Evolutionary conservation across 2,888 invertebrate genomes (phyloP).

Genomic region (Yponomeuta cagnagella): DNA sequence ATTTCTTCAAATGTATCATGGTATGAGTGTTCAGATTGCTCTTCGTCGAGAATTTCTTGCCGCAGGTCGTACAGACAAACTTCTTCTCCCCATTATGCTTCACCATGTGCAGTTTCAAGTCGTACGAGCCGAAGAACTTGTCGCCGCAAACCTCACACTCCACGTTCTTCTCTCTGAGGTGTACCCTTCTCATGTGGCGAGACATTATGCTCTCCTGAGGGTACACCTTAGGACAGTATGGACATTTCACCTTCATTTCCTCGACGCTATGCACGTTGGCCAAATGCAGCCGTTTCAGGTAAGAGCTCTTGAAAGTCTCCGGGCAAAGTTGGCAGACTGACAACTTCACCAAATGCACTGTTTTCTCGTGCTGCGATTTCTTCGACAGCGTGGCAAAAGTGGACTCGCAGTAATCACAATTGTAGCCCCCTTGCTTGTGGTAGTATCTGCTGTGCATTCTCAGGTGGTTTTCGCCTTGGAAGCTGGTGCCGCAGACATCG

Average conservation of each 20-base stretch:
- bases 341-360: constrained; percentile 55
- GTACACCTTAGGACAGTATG: constrained; percentile 64
- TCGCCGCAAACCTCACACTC: constrained; percentile 65
- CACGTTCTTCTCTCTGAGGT: constrained; percentile 65
- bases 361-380: constrained; percentile 63
- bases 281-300: constrained; percentile 58
- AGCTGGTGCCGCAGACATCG: constrained; percentile 65
- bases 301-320: constrained; percentile 63
- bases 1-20: constrained; percentile 74
- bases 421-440: constrained; percentile 61
- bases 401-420: constrained; percentile 65
- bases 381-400: constrained; percentile 61
- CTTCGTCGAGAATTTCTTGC: constrained; percentile 76
- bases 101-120: constrained; percentile 66
- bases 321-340: constrained; percentile 59
- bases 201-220: constrained; percentile 76
- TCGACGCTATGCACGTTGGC: constrained; percentile 62
- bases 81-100: constrained; percentile 73
- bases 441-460: constrained; percentile 68
- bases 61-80: constrained; percentile 76
- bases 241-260: constrained; percentile 63
- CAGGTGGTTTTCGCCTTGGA: constrained; percentile 66
- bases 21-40: constrained; percentile 77
- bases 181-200: constrained; percentile 76
- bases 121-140: constrained; percentile 61